Evolutionary conservation across 2,797 vertebrate genomes (phyloP), one percentile per base, ranked within the genome.

Genomic region (Pantherophis vulpinus): DNA sequence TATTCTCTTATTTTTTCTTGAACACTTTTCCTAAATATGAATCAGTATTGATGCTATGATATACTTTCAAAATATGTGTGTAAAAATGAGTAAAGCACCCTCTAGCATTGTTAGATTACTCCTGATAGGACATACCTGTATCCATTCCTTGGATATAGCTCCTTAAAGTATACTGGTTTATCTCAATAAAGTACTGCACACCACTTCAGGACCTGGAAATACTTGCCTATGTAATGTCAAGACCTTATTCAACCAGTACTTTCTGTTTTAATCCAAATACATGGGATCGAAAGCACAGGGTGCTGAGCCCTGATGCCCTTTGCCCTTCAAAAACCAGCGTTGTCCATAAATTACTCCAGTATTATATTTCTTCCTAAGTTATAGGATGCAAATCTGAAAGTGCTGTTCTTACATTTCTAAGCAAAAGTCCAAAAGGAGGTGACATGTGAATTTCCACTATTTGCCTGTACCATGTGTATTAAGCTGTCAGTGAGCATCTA

Each of bases 401-500:
- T 8, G 60, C 59, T 91, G 37, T 47, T 86, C 23, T 88, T 91
- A n/a, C 1, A 90, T 4, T 93, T 88, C 32, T 5, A 58, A 86
- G 95, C 10, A 87, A 51, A 74, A 51, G 88, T 37, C 7, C 2
- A 90, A 92, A 94, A 95, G 32, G 94, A 95, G 93, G 93, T 37
- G 54, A 86, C 51, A 89, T 97, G 95, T 96, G 96, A 97, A 96
- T 96, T 23, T 1, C 95, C 94, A 96, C 96, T 93, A 92, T 96
- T 98, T 98, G 97, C 97, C 98, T 98, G 98, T 97, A 97, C 98
- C 97, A 97, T 98, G 98, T 98, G 97, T 98, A 99, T 99, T 99
- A 98, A 99, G 98, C 98, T 99, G 99, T 99, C 99, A 99, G 98
- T 88, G 97, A 98, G 98, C 98, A 99, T 99, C 98, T 99, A 99